These are phyloP conservation scores for Ascaphus truei DNA, from an alignment of 2,113 vertebrate genomes.

Conservation along the genomic window DNA sequence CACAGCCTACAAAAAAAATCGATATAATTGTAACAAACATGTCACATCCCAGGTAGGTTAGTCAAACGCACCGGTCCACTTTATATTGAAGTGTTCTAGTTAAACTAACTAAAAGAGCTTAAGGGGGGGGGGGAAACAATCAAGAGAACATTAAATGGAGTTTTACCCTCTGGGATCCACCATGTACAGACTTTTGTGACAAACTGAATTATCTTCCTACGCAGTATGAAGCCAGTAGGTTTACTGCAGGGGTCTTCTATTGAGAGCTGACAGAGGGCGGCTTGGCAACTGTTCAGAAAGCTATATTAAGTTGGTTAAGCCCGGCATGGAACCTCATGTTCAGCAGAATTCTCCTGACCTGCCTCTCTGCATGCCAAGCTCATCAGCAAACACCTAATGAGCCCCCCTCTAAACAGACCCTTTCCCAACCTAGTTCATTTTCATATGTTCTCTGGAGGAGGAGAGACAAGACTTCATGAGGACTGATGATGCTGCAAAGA, in stretches of 20 bases:
- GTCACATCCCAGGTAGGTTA: neutral
- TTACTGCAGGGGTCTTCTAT: conserved; percentile 66
- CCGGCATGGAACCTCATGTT: conserved; percentile 93
- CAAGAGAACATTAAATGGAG: conserved; percentile 28
- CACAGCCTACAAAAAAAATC: neutral
- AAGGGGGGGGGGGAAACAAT: conserved; percentile 14
- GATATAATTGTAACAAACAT: neutral
- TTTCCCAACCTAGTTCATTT: conserved; percentile 78
- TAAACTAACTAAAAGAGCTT: conserved; percentile 17
- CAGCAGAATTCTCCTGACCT: conserved; percentile 96
- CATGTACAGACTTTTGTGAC: conserved; percentile 58
- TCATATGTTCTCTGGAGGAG: conserved; percentile 80
- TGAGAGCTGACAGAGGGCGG: conserved; percentile 79
- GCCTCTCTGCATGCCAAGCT: conserved; percentile 75
- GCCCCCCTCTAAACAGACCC: conserved; percentile 85
- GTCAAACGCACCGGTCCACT: neutral
- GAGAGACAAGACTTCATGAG: conserved; percentile 94
- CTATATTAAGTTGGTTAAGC: conserved; percentile 79
- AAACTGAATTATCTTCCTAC: conserved; percentile 68
- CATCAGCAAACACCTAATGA: conserved; percentile 99
- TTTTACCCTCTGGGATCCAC: conserved; percentile 19
- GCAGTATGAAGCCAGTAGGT: conserved; percentile 66
- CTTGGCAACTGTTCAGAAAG: conserved; percentile 83
- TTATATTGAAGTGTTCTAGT: conserved; percentile 23
- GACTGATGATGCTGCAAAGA: conserved; percentile 99